phyloP scores from a whole-genome alignment of 30 jellyfish, hydroid and myxozoan species.

The Rhopilema esculentum region DNA sequence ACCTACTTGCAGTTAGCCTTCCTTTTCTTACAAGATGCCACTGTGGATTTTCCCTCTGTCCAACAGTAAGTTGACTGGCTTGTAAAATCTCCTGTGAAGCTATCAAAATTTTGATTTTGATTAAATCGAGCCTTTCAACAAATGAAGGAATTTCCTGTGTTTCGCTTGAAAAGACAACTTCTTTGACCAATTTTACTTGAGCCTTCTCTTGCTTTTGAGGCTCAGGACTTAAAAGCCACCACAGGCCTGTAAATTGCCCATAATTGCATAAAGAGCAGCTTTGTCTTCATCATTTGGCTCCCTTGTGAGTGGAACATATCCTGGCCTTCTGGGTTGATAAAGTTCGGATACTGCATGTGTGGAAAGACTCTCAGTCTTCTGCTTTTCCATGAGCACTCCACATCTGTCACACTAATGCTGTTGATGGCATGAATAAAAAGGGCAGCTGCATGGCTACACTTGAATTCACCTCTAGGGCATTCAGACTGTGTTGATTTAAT shows the following conservation, averaged over 20 bases:
- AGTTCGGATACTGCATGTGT: slow-evolving; percentile 17
- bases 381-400: slow-evolving; percentile 35
- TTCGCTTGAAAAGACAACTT: background rate
- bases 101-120: background rate
- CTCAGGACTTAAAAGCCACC: slow-evolving; percentile 33
- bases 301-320: slow-evolving; percentile 20
- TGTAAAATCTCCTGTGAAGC: background rate
- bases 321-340: slow-evolving; percentile 18
- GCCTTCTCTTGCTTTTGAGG: slow-evolving; percentile 3
- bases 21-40: slow-evolving; percentile 34
- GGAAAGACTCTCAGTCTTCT: slow-evolving; percentile 15
- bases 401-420: slow-evolving; percentile 12
- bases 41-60: slow-evolving; percentile 45
- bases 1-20: slow-evolving; percentile 56
- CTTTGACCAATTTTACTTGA: background rate
- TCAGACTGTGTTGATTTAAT: too few species aligned
- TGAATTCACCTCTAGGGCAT: too few species aligned
- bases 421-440: slow-evolving; percentile 25
- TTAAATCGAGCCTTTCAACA: background rate
- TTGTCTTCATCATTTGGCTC: slow-evolving; percentile 16
- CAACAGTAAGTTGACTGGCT: background rate
- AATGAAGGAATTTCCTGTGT: background rate
- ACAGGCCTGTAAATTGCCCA: slow-evolving; percentile 19
- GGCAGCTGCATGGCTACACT: slow-evolving; percentile 26
- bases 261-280: background rate